Evolutionary conservation across 2,888 invertebrate genomes (phyloP).

Genomic region (Coelopa pilipes): DNA sequence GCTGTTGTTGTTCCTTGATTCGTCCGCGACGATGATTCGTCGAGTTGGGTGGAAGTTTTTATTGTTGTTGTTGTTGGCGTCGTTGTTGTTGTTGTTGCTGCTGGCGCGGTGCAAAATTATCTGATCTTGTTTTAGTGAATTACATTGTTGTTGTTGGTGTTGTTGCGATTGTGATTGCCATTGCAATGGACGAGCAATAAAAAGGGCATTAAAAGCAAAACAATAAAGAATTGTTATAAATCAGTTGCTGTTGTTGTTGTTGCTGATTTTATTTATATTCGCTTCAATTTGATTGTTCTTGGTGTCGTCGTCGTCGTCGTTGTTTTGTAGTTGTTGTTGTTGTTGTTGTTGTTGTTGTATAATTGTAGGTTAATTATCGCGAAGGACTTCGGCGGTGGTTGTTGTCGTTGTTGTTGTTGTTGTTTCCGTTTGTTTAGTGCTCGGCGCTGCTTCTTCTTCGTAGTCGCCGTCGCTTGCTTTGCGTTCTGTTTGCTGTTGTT

Average conservation of each 20-base stretch:
- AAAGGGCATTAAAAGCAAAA: too few relatives aligned
- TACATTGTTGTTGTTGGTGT: slow-evolving; percentile 6
- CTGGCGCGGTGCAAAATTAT: neutral
- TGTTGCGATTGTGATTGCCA: neutral
- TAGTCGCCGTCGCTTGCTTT: too few relatives aligned
- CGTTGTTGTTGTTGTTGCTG: too few relatives aligned
- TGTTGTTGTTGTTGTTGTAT: slow-evolving; percentile 39
- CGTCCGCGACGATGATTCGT: neutral
- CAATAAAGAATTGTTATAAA: too few relatives aligned
- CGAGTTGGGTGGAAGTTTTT: too few relatives aligned
- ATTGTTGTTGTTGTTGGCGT: too few relatives aligned
- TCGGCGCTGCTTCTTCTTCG: neutral
- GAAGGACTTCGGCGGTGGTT: slow-evolving; percentile 49
- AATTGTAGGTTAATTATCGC: slow-evolving; percentile 58
- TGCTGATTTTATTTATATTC: too few relatives aligned
- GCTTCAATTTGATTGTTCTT: too few relatives aligned
- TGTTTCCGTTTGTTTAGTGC: slow-evolving; percentile 23
- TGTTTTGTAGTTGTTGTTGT: slow-evolving; percentile 11
- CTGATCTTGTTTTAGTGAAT: slow-evolving; percentile 12
- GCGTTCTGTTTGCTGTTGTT: neutral
- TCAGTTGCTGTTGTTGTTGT: too few relatives aligned
- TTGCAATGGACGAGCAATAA: too few relatives aligned
- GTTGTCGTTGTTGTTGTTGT: slow-evolving; percentile 36
- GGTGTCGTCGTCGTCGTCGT: too few relatives aligned
- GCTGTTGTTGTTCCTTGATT: neutral